Percentiles rank a stretch among this genome's conserved stretches.
Evolutionary conservation across 2,888 invertebrate species (phyloP).

Genomic region (Lordiphosa andalusiaca): DNA sequence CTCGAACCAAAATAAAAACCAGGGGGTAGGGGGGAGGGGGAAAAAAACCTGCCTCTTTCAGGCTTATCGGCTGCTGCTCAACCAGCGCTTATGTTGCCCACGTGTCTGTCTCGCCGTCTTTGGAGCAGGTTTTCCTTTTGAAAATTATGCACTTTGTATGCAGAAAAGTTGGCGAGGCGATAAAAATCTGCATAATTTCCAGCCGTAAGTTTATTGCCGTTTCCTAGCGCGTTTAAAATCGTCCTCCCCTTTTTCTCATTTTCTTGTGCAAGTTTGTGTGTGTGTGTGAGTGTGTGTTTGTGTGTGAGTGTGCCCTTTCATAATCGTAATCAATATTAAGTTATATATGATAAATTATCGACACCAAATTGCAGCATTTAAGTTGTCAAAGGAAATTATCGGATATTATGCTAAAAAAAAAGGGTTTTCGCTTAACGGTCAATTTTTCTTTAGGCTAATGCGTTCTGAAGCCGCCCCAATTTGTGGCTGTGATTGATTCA

Average conservation of each 20-base stretch:
- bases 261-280: background rate
- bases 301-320: conserved; percentile 27
- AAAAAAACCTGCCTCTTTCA: conserved; percentile 1
- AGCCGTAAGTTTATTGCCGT: conserved; percentile 69
- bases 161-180: conserved; percentile 70
- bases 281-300: background rate
- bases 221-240: conserved; percentile 50
- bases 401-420: conserved; percentile 61
- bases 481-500: conserved; percentile 8
- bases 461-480: conserved; percentile 2
- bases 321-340: conserved; percentile 74
- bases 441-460: conserved; percentile 36
- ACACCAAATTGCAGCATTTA: conserved; percentile 77
- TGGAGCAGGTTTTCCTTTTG: conserved; percentile 62
- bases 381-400: conserved; percentile 77
- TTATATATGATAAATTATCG: conserved; percentile 77
- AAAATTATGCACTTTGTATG: conserved; percentile 71
- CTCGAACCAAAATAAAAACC: conserved; percentile 1
- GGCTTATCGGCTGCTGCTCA: conserved; percentile 64
- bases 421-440: conserved; percentile 26
- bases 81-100: conserved; percentile 61
- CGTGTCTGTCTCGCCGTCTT: conserved; percentile 44
- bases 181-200: conserved; percentile 72
- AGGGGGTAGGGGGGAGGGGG: no score
- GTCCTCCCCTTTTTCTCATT: conserved; percentile 3